phyloP scores from a whole-genome alignment of 2,888 invertebrate genomes.

The Parnassius glacialis region DNA sequence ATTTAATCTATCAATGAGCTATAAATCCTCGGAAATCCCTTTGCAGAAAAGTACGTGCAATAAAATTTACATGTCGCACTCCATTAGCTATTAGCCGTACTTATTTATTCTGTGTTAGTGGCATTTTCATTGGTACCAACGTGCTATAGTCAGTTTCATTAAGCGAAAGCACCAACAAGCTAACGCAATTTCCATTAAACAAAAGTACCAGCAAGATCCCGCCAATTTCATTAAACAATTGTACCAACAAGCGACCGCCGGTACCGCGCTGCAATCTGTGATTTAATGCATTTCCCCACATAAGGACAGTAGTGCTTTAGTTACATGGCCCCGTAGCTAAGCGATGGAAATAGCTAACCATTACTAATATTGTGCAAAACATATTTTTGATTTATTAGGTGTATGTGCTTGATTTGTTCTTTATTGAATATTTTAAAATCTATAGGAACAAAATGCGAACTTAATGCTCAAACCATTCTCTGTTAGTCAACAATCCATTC shows the following conservation, averaged over 20 bases:
- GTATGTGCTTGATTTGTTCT: no score
- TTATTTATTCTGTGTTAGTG: no score
- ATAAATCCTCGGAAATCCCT: neutral
- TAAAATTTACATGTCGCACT: constrained; percentile 3
- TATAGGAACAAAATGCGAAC: no score
- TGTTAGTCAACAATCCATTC: no score
- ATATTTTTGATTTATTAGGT: no score
- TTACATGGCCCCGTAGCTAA: neutral
- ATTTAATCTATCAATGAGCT: neutral
- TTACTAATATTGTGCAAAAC: no score
- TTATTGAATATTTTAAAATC: no score
- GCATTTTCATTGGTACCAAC: constrained; percentile 13
- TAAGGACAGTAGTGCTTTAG: constrained; percentile 1
- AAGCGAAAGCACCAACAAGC: constrained; percentile 4
- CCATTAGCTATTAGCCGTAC: constrained; percentile 5
- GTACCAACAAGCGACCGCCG: constrained; percentile 1
- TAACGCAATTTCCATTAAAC: constrained; percentile 15
- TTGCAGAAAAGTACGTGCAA: constrained; percentile 2
- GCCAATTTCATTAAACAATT: constrained; percentile 13
- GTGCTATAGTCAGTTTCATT: constrained; percentile 11
- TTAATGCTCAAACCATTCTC: no score
- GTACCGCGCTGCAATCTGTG: neutral
- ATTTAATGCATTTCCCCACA: constrained; percentile 5
- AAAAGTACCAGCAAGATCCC: constrained; percentile 9
- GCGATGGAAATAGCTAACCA: no score